phyloP scores from a whole-genome alignment of 2,888 invertebrate species.

The Anorthoa munda region DNA sequence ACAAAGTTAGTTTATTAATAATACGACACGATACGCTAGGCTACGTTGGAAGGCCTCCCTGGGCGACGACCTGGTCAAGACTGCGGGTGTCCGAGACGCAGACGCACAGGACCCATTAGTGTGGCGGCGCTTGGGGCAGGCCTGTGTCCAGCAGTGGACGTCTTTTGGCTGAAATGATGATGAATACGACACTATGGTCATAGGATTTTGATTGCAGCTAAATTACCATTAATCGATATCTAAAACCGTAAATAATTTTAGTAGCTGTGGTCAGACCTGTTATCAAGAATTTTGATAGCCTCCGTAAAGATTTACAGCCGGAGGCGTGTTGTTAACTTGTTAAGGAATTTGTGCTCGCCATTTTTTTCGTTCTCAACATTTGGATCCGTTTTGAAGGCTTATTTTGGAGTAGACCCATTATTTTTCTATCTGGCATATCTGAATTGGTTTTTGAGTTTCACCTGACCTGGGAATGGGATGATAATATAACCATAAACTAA shows the following conservation, averaged over 20 bases:
- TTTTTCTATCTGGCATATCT: background rate
- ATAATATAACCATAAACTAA: too few relatives aligned
- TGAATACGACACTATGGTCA: slow-evolving; percentile 9
- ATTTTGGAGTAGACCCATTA: background rate
- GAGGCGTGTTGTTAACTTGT: background rate
- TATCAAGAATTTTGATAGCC: background rate
- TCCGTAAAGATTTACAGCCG: background rate
- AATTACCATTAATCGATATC: slow-evolving; percentile 1
- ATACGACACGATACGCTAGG: too few relatives aligned
- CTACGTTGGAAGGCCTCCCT: too few relatives aligned
- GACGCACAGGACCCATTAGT: too few relatives aligned
- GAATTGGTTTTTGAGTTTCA: background rate
- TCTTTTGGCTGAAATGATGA: too few relatives aligned
- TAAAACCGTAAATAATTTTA: slow-evolving; percentile 21
- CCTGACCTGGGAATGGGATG: background rate
- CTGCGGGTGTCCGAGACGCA: too few relatives aligned
- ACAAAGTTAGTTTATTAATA: too few relatives aligned
- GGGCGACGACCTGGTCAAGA: too few relatives aligned
- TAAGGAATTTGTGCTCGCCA: background rate
- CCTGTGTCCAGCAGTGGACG: too few relatives aligned
- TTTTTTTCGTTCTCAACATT: slow-evolving; percentile 5
- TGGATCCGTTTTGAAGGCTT: slow-evolving; percentile 9
- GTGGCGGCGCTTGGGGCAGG: too few relatives aligned
- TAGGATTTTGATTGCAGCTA: slow-evolving; percentile 2
- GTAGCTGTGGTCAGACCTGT: background rate